Conservation (phyloP, 2,888 invertebrate genomes). For the Drosophila phalerata region DNA sequence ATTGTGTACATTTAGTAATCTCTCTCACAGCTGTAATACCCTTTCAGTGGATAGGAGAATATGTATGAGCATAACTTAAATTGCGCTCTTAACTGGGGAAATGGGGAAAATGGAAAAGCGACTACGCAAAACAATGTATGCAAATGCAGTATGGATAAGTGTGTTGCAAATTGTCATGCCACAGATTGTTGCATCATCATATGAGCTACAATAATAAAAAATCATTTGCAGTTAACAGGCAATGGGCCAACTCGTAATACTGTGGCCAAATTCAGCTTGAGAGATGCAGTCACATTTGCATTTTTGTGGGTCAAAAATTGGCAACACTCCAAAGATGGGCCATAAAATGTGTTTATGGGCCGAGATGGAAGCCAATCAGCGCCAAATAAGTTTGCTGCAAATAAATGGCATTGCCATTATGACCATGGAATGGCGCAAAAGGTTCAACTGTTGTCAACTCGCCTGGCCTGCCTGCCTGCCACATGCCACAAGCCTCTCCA, state of each 20-base stretch:
- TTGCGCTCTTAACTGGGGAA: constrained; percentile 54
- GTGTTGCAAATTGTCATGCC: constrained; percentile 27
- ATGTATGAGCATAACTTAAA: constrained; percentile 33
- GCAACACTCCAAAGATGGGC: constrained; percentile 48
- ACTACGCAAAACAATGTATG: constrained; percentile 33
- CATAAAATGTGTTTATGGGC: constrained; percentile 44
- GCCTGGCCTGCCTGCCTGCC: constrained; percentile 3
- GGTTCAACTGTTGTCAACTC: constrained; percentile 26
- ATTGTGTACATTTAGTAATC: neutral
- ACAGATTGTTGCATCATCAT: constrained; percentile 30
- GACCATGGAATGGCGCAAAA: constrained; percentile 36
- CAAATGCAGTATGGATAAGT: constrained; percentile 18
- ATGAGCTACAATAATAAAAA: constrained; percentile 34
- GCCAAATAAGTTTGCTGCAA: constrained; percentile 72
- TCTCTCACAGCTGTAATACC: constrained; percentile 13
- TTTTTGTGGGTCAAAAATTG: constrained; percentile 40
- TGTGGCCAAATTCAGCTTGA: constrained; percentile 24
- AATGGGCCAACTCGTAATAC: constrained; percentile 45
- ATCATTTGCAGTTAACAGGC: constrained; percentile 68
- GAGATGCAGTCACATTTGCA: constrained; percentile 22
- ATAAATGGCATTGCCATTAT: constrained; percentile 71
- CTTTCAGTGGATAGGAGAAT: neutral
- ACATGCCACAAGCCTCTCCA: constrained; percentile 9
- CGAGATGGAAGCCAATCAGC: constrained; percentile 61
- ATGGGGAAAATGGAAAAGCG: constrained; percentile 38